Conservation (phyloP, 37 sponge, comb jelly and placozoan genomes). For the Dysidea cf. avara region DNA sequence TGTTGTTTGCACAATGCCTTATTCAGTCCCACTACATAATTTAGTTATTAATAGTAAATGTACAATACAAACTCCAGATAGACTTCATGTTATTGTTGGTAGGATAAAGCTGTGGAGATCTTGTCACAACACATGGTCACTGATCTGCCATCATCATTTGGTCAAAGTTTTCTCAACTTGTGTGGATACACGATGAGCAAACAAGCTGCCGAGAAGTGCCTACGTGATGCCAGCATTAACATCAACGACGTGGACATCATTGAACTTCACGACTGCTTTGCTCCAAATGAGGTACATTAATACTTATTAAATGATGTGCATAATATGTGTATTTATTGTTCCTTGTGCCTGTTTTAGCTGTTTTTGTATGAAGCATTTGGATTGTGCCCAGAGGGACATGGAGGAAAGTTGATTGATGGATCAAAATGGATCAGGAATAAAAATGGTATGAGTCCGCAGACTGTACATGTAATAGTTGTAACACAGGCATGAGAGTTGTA, state of each 20-base stretch:
- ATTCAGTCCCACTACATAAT: too few species aligned
- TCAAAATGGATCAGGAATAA: slow-evolving; percentile 61
- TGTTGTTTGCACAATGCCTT: too few species aligned
- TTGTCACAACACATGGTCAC: slow-evolving; percentile 71
- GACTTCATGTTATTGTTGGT: neutral
- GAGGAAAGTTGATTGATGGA: slow-evolving; percentile 50
- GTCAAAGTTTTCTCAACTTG: slow-evolving; percentile 47
- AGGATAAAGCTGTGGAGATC: slow-evolving; percentile 68
- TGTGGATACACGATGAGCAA: slow-evolving; percentile 74
- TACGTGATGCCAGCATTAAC: slow-evolving; percentile 30
- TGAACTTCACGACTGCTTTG: slow-evolving; percentile 82
- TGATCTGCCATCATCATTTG: slow-evolving; percentile 65
- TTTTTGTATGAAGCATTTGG: slow-evolving; percentile 81
- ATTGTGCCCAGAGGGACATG: slow-evolving; percentile 64
- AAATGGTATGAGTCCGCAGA: slow-evolving; percentile 23
- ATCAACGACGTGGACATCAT: slow-evolving; percentile 58
- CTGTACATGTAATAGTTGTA: too few species aligned
- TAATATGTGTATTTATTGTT: neutral
- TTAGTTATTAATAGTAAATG: neutral
- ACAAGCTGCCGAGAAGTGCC: slow-evolving; percentile 41
- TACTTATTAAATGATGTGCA: neutral
- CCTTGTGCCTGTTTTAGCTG: slow-evolving; percentile 16
- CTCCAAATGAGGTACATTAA: slow-evolving; percentile 64
- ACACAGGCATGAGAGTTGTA: too few species aligned
- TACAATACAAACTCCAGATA: neutral